Conservation (phyloP, 2,113 vertebrate genomes). For the Heloderma charlesbogerti region DNA sequence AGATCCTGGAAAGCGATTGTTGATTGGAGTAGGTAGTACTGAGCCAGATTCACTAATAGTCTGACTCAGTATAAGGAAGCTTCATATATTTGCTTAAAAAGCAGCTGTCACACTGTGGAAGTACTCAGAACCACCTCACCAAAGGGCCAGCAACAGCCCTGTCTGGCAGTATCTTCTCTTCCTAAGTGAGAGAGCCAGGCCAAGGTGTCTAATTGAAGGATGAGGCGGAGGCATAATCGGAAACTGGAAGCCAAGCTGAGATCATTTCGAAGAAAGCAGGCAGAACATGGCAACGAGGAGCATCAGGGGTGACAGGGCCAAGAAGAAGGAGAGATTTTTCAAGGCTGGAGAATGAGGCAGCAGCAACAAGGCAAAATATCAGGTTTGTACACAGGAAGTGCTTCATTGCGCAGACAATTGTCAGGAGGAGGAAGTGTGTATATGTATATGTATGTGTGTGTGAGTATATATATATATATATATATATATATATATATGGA, state of each 20-base stretch:
- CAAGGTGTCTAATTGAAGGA: neutral
- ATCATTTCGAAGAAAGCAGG: neutral
- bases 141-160: neutral
- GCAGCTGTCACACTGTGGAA: neutral
- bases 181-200: neutral
- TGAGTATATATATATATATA: no score
- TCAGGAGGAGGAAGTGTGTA: neutral
- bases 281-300: neutral
- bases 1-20: neutral
- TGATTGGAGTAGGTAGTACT: neutral
- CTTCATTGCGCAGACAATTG: neutral
- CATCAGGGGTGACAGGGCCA: no score
- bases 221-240: neutral
- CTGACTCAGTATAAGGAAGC: neutral
- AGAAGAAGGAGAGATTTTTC: neutral
- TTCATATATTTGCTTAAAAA: neutral
- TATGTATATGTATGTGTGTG: no score
- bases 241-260: neutral
- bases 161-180: neutral
- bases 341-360: neutral
- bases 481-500: no score
- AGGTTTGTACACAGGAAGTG: neutral
- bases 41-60: no score
- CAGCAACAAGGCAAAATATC: neutral
- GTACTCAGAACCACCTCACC: neutral